phyloP scores from a whole-genome alignment of 2,113 vertebrate species.

The Theristicus caerulescens region DNA sequence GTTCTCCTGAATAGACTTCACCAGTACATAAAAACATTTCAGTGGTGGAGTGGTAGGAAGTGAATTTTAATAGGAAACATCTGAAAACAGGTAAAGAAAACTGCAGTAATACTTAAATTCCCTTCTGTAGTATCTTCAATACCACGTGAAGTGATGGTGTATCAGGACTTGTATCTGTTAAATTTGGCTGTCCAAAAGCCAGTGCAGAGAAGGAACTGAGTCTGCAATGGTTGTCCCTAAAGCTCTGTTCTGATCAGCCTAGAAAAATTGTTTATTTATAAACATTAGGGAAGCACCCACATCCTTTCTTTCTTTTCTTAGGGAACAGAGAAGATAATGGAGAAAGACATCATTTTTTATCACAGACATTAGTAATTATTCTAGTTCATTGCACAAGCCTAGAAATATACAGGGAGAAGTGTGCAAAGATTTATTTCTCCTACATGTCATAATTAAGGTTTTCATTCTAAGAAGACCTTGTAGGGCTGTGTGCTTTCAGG shows the following conservation, averaged over 20 bases:
- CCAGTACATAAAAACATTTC: not conserved
- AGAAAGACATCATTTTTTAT: not conserved
- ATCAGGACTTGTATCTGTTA: not conserved
- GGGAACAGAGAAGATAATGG: not conserved
- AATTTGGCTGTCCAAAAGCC: not conserved
- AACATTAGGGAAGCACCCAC: not conserved
- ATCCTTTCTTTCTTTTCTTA: not conserved
- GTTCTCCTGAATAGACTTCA: not conserved
- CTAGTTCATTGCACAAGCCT: not conserved
- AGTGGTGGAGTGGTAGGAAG: not conserved
- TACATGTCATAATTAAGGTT: not conserved
- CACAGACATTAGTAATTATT: not conserved
- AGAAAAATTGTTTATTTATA: not conserved
- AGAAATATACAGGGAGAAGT: not conserved
- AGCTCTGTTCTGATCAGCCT: not conserved
- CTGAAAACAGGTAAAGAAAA: not conserved
- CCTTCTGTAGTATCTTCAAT: not conserved
- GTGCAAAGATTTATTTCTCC: not conserved
- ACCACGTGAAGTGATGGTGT: not conserved
- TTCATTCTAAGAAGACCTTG: not conserved
- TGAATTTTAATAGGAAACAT: not conserved
- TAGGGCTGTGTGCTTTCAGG: not conserved
- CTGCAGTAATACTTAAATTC: not conserved
- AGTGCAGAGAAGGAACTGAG: not conserved
- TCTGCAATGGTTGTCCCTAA: not conserved